Percentiles rank a stretch among this genome's conserved stretches.
Conservation (phyloP, 1,140 invertebrate species). For the Caenorhabditis latens region DNA sequence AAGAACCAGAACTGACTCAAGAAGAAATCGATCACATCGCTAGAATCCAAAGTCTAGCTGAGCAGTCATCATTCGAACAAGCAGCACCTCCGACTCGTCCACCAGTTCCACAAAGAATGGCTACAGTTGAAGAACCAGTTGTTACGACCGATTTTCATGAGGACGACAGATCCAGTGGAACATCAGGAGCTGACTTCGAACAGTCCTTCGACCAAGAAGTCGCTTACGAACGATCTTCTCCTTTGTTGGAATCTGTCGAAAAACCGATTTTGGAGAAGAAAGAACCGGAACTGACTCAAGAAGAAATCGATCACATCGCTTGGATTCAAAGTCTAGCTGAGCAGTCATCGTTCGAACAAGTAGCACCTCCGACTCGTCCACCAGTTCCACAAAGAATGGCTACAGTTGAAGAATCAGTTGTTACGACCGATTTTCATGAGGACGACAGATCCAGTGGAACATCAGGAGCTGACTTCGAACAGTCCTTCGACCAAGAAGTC, state of each 20-base stretch:
- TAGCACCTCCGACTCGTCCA: no score
- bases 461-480: conserved; percentile 55
- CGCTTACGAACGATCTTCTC: background rate
- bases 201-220: background rate
- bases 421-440: background rate
- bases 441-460: conserved; percentile 39
- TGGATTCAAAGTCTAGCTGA: background rate
- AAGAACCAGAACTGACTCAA: conserved; percentile 54
- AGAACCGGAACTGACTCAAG: conserved; percentile 37
- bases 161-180: conserved; percentile 25
- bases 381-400: no score
- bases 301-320: background rate
- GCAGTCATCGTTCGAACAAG: background rate
- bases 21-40: conserved; percentile 11
- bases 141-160: background rate
- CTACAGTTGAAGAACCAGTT: no score
- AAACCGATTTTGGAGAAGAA: background rate
- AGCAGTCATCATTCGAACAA: conserved; percentile 62
- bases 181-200: conserved; percentile 57
- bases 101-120: background rate
- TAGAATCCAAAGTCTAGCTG: conserved; percentile 14
- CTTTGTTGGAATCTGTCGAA: background rate
- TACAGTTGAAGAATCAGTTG: no score
- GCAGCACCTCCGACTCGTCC: background rate
- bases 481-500: background rate